Evolutionary conservation across 1,140 invertebrate genomes (phyloP), one percentile per base, ranked within the genome.

Genomic region (Neotoxoptera formosana): DNA sequence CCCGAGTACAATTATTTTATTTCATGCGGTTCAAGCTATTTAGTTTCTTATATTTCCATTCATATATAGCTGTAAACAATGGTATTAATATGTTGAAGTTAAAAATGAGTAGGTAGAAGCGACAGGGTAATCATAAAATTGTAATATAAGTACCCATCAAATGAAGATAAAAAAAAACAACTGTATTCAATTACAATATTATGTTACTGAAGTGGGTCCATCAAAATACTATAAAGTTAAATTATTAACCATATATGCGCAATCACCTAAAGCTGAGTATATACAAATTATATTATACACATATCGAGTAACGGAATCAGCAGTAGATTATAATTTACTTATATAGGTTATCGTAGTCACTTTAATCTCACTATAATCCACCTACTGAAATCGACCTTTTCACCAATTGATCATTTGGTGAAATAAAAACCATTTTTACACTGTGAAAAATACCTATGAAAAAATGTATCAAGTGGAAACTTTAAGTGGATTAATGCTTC

Each of bases 111-210:
- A 11, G 4, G 4, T n/a, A n/a, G 17, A 76, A n/a, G 60, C 3
- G 83, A 84, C 83, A 84, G 25, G n/a, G 20, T 34, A 21, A 83
- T 83, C n/a, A 83, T 83, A 83, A 83, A 83, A 76, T 17, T n/a
- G 30, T 76, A 76, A 76, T 76, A n/a, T 76, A 76, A 76, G 14
- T 76, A 76, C 60, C 30, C n/a, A n/a, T 76, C 60, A 34, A 76
- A 76, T 76, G 60, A 76, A 76, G 60, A n/a, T n/a, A n/a, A 76
- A 67, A 60, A n/a, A 76, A 67, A 60, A 76, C n/a, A 76, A 76
- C 7, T 67, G 30, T 67, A 17, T 67, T 14, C 30, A 67, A n/a
- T 76, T 34, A n/a, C 60, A 76, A n/a, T 76, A 76, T 76, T n/a
- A 76, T 53, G 51, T 76, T 17, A 7, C n/a, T n/a, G 11, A 67